These are phyloP conservation scores for Channa striata DNA, from an alignment of 2,797 vertebrate species.

Conservation along the genomic window DNA sequence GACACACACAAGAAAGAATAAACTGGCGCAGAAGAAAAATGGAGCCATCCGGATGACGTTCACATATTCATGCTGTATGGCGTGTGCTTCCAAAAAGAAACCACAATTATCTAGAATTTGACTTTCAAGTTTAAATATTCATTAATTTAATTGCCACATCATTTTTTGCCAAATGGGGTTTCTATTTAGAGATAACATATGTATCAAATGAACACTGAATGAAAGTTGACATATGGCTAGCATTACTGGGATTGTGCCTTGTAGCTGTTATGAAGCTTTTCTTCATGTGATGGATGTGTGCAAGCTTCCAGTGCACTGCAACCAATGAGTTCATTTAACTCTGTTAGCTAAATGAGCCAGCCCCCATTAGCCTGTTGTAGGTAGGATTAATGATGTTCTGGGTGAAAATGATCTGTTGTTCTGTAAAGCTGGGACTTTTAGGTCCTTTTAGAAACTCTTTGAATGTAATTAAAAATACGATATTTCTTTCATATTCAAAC, in stretches of 20 bases:
- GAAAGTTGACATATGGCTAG: conserved; percentile 62
- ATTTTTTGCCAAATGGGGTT: conserved; percentile 34
- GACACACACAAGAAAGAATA: background rate
- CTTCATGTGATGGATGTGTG: conserved; percentile 56
- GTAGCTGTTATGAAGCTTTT: conserved; percentile 51
- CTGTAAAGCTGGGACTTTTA: conserved; percentile 16
- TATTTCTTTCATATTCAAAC: background rate
- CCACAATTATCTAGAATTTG: background rate
- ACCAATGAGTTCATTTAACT: conserved; percentile 65
- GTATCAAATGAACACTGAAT: conserved; percentile 28
- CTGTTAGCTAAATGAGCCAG: conserved; percentile 71
- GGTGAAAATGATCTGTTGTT: conserved; percentile 54
- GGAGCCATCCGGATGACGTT: background rate
- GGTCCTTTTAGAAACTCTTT: conserved; percentile 28
- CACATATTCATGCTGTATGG: background rate
- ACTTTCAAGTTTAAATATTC: conserved; percentile 30
- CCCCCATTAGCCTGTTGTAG: conserved; percentile 67
- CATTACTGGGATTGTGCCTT: conserved; percentile 41
- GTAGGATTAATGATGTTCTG: conserved; percentile 60
- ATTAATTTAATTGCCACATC: conserved; percentile 18
- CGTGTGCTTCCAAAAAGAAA: conserved; percentile 10
- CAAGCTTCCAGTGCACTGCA: conserved; percentile 37
- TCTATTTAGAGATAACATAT: conserved; percentile 33
- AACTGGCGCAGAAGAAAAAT: background rate
- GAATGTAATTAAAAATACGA: conserved; percentile 14